A percentile compares a stretch with the other conserved stretches of the same genome.
phyloP scores from a whole-genome alignment of 2,113 vertebrate species.

The Hipposideros armiger region DNA sequence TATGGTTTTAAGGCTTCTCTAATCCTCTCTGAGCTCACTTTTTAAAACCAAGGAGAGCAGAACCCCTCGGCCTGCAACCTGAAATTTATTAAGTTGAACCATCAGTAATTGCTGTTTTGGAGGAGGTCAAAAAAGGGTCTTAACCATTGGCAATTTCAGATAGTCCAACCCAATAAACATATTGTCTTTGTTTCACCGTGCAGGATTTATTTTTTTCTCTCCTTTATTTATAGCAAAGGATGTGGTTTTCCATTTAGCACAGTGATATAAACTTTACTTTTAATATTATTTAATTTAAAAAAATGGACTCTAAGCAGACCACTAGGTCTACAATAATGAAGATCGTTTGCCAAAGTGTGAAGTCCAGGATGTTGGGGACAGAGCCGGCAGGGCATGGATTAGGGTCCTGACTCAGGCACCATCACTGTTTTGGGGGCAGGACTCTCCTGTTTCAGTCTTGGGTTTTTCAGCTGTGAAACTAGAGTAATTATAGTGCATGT shows the following conservation, averaged over 20 bases:
- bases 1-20: not conserved
- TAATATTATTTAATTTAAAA: not conserved
- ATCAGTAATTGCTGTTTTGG: not conserved
- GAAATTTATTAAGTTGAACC: not conserved
- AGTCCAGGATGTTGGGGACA: not conserved
- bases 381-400: accelerated
- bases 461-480: not conserved
- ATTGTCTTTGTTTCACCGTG: not conserved
- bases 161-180: not conserved
- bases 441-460: not conserved
- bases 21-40: not conserved
- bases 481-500: not conserved
- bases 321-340: not conserved
- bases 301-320: not conserved
- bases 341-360: not conserved
- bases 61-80: not conserved
- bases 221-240: not conserved
- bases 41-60: not conserved
- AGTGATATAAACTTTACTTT: not conserved
- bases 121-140: not conserved
- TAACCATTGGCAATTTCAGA: not conserved
- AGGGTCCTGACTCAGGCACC: not conserved
- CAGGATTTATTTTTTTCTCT: not conserved
- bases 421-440: not conserved
- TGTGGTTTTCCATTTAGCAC: not conserved